Conservation (phyloP, 1,140 invertebrate species). For the Augochlora pura region DNA sequence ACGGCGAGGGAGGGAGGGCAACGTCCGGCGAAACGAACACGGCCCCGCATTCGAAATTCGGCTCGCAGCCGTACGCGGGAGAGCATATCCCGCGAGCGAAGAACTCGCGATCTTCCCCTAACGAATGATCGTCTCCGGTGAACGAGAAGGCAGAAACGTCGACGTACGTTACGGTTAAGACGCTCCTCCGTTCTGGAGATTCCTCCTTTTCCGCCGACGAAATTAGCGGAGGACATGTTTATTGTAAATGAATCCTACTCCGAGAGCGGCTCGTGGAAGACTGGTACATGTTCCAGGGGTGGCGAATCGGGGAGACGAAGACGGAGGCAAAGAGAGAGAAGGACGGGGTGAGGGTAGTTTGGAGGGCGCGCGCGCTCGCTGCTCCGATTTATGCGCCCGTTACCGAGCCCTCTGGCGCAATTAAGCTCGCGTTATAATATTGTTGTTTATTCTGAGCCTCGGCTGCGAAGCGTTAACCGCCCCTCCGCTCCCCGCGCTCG, state of each 20-base stretch:
- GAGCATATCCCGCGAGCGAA: conserved; percentile 44
- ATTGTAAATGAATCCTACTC: conserved; percentile 79
- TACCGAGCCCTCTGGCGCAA: conserved; percentile 78
- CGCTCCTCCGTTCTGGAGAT: conserved; percentile 59
- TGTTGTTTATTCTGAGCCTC: conserved; percentile 77
- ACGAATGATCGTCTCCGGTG: conserved; percentile 55
- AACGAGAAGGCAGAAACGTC: conserved; percentile 56
- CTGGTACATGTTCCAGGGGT: conserved; percentile 51
- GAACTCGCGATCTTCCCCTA: conserved; percentile 39
- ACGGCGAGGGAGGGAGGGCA: no score
- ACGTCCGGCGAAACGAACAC: neutral
- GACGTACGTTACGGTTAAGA: conserved; percentile 63
- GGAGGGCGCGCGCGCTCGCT: conserved; percentile 62
- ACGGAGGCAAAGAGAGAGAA: conserved; percentile 40
- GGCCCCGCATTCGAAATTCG: conserved; percentile 24
- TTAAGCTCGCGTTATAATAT: conserved; percentile 80
- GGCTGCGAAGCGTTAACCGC: conserved; percentile 74
- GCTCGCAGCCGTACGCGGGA: conserved; percentile 13
- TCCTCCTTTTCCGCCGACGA: conserved; percentile 69
- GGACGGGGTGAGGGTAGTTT: conserved; percentile 52
- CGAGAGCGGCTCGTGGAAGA: conserved; percentile 60
- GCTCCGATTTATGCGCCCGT: conserved; percentile 76
- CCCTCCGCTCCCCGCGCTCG: conserved; percentile 55
- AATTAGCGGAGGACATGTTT: conserved; percentile 79
- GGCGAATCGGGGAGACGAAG: conserved; percentile 48